Evolutionary conservation across 2,113 vertebrate species (phyloP), one percentile per base, ranked within the genome.

Genomic region (Corythornis vintsioides): DNA sequence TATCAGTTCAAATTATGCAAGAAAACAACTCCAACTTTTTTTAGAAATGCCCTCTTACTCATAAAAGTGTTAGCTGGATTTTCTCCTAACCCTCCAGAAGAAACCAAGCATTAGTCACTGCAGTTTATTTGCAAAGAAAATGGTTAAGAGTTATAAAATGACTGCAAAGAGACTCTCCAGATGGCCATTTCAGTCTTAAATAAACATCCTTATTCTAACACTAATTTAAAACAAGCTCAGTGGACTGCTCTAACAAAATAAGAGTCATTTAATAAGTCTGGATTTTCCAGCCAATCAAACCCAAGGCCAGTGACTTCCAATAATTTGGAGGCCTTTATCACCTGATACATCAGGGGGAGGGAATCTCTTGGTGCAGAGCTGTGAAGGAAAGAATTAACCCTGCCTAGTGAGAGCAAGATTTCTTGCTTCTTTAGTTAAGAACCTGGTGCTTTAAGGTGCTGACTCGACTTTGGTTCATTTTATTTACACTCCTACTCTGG

Each of bases 121-220:
- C 18, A 86, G 86, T 96, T 93, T 95, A 95, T 94, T 95, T 96
- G 88, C 66, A 95, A 93, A 88, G 88, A 95, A 96, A 94, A 95
- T 33, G 86, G 83, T 69, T 79, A 73, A 92, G 47, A 94, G 88
- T 93, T 96, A 96, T 82, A 95, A 95, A 94, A 89, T 59, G 70
- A 84, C 90, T 93, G 92, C 85, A 90, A 93, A 90, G 88, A 94
- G 71, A 79, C 84, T 95, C 89, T 95, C 94, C 91, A 95, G 93
- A 93, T 92, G 95, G 89, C 89, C 81, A 76, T 83, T 92, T 69
- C 81, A 90, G 73, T n/a, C 83, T 92, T 93, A 93, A 95, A 84
- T 88, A 96, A 96, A 95, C 94, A 96, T 90, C 86, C 86, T 90
- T 85, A 85, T 87, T 91, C 86, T 82, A 96, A 84, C 77, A 70